Evolutionary conservation across 2,888 invertebrate species (phyloP), one percentile per base, ranked within the genome.

Genomic region (Phaedon cochleariae): DNA sequence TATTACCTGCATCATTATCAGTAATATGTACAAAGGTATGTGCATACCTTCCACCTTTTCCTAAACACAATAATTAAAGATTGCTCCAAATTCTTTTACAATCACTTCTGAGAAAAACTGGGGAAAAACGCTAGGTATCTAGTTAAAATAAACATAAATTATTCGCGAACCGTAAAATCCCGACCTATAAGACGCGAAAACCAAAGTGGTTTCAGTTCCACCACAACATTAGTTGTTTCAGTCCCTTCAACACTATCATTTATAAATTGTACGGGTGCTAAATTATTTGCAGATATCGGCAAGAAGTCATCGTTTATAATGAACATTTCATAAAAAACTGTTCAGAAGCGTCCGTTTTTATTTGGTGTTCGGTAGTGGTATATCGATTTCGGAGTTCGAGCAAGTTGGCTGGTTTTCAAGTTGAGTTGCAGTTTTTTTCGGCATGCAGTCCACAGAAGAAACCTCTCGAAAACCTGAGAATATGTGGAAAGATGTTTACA

Each of bases 401-500:
- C 26, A 7, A 26, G 26, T 26, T 26, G 26, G 26, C 26, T 26
- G 26, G 26, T 26, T 26, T 7, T 26, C 26, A 26, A 26, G 7
- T 26, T 26, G 7, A 7, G 26, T 51, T 7, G 6, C 37, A 22
- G 34, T 34, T 12, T 41, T 49, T 59, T 59, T 31, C 20, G 15
- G 5, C 17, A 31, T 22, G 52, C 15, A n/a, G 15, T 3, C 10
- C 1, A n/a, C 7, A 1, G 17, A 22, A 17, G n/a, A n/a, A n/a
- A n/a, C n/a, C n/a, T n/a, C n/a, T n/a, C n/a, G n/a, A n/a, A 52
- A 52, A 52, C 26, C 10, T 18, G 57, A 48, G 31, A 57, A 29
- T 6, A 62, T 65, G 62, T 65, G 65, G 65, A 53, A 31, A 34
- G 52, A 62, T 17, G 41, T 59, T 0, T 62, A 62, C 34, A 58